Conservation (phyloP, 2,797 vertebrate species). For the Sebastolobus altivelis region DNA sequence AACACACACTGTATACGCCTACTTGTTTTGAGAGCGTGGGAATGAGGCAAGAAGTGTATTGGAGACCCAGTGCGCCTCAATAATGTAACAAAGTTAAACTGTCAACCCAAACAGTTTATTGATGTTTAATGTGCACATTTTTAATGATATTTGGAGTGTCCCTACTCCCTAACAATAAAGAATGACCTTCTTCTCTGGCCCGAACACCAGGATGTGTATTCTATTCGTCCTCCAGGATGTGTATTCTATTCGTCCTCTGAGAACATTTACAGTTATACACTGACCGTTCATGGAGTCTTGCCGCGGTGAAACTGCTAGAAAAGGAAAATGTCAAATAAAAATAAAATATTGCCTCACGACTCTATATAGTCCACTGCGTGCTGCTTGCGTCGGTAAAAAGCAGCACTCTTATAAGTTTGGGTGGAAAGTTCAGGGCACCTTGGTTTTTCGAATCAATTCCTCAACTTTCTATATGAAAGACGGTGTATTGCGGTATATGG, state of each 20-base stretch:
- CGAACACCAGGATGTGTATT: not conserved
- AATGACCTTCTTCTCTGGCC: not conserved
- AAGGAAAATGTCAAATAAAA: conserved; percentile 55
- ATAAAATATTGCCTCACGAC: conserved; percentile 36
- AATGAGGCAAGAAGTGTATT: not conserved
- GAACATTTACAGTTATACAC: conserved; percentile 13
- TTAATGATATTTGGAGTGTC: not conserved
- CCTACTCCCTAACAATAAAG: not conserved
- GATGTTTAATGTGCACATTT: conserved; percentile 2
- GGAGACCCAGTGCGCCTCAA: not conserved
- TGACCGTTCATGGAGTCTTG: conserved; percentile 14
- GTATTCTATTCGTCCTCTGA: not conserved
- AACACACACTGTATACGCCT: not conserved
- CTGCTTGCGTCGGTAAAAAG: conserved; percentile 45
- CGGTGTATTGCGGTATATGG: conserved; percentile 35
- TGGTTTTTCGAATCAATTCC: conserved; percentile 45
- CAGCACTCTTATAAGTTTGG: conserved; percentile 33
- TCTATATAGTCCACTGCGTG: conserved; percentile 12
- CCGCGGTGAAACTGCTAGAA: conserved; percentile 27
- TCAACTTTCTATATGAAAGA: conserved; percentile 38
- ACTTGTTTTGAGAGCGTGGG: not conserved
- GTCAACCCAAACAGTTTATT: not conserved
- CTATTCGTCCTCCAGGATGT: not conserved
- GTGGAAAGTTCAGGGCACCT: conserved; percentile 44
- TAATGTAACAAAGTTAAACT: not conserved